Percentiles rank a stretch among this genome's conserved stretches.
Evolutionary conservation across 2,888 invertebrate species (phyloP).

Genomic region (Tipula confusa): DNA sequence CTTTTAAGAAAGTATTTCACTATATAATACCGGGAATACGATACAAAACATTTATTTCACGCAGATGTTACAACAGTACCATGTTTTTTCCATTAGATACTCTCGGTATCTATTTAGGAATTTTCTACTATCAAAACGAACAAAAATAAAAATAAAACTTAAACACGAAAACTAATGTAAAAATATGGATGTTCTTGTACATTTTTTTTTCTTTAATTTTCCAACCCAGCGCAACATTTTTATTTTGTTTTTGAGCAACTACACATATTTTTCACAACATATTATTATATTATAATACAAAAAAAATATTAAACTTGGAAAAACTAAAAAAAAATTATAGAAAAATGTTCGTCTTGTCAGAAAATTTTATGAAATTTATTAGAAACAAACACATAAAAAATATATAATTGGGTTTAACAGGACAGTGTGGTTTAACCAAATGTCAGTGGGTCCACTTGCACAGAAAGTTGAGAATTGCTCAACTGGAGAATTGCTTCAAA

Average conservation of each 20-base stretch:
- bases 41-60: slow-evolving; percentile 1
- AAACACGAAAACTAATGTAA: neutral
- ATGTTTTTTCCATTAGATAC: neutral
- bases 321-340: neutral
- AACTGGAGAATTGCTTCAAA: no score
- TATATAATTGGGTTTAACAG: no score
- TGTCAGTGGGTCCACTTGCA: no score
- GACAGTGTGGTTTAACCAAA: no score
- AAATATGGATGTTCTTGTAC: neutral
- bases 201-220: neutral
- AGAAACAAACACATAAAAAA: neutral
- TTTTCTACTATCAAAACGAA: neutral
- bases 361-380: slow-evolving; percentile 16
- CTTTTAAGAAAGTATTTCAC: neutral
- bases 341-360: slow-evolving; percentile 12
- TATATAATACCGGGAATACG: neutral
- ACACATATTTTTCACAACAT: neutral
- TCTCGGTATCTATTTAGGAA: neutral
- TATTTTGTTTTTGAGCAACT: neutral
- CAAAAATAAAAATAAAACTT: neutral
- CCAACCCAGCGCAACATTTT: slow-evolving; percentile 3
- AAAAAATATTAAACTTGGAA: neutral
- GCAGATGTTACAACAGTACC: slow-evolving; percentile 6
- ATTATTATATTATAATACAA: no score
- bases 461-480: no score